A percentile compares a stretch with the other conserved stretches of the same genome.
Evolutionary conservation across 92 coral and sea anemone species (phyloP).

Genomic region (Palythoa grandiflora): DNA sequence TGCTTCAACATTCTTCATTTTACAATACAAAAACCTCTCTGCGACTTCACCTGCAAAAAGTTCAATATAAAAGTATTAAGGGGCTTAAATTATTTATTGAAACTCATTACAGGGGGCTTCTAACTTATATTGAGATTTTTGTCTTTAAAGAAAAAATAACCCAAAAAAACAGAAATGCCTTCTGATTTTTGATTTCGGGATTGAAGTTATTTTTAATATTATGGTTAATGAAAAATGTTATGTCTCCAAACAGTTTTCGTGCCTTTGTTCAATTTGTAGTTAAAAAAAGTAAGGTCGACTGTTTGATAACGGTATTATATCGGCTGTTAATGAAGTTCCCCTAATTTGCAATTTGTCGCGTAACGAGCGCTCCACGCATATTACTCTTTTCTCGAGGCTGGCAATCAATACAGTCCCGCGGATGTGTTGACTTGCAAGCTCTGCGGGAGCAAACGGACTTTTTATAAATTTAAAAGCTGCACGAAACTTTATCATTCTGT

Average conservation of each 20-base stretch:
- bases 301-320: conserved; percentile 9
- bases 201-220: background rate
- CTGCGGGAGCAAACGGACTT: conserved; percentile 16
- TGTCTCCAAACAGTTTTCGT: background rate
- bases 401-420: background rate
- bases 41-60: conserved; percentile 36
- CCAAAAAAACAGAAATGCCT: background rate
- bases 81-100: conserved; percentile 26
- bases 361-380: background rate
- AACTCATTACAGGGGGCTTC: conserved; percentile 31
- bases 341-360: conserved; percentile 31
- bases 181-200: background rate
- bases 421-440: conserved; percentile 3
- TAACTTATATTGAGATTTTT: conserved; percentile 1
- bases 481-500: conserved; percentile 27
- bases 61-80: conserved; percentile 33
- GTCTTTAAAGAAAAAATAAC: background rate
- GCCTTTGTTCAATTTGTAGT: background rate
- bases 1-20: background rate
- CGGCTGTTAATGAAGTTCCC: conserved; percentile 33
- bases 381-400: conserved; percentile 1
- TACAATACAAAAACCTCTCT: background rate
- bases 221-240: background rate
- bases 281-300: background rate
- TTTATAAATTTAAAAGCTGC: conserved; percentile 30